These are phyloP conservation scores for Lontra canadensis DNA, from an alignment of 2,113 vertebrate genomes.

Conservation along the genomic window DNA sequence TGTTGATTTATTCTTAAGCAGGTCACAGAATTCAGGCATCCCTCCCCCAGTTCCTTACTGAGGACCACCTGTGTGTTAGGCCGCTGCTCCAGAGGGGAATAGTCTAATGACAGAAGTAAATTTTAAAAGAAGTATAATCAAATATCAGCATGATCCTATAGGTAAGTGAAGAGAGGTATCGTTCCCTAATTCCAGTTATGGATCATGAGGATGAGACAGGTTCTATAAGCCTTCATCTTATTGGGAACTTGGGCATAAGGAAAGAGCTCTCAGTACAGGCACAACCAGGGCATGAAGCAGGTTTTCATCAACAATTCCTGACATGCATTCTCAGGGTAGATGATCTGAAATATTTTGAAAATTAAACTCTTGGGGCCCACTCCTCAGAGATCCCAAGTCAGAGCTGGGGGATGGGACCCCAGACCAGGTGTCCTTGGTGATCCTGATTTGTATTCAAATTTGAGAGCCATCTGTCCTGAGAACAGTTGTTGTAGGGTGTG, in stretches of 20 bases:
- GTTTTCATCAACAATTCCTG: background rate
- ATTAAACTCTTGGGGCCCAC: background rate
- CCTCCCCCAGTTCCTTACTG: no score
- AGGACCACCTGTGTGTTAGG: fast-evolving
- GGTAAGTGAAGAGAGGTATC: background rate
- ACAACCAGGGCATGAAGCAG: fast-evolving
- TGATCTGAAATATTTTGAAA: background rate
- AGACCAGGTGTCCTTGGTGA: background rate
- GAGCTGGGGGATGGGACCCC: background rate
- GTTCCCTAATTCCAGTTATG: background rate
- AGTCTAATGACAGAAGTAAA: fast-evolving
- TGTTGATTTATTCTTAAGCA: no score
- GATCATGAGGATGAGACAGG: background rate
- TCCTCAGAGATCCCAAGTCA: background rate
- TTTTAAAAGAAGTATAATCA: no score
- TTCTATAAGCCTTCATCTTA: background rate
- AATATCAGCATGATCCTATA: background rate
- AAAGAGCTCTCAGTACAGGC: background rate
- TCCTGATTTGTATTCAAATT: no score
- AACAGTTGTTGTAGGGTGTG: background rate
- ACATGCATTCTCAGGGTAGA: background rate
- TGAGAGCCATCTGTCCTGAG: background rate
- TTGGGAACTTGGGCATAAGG: background rate
- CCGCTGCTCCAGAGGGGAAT: no score
- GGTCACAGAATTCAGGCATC: no score